phyloP scores from a whole-genome alignment of 2,113 vertebrate species.

The Coturnix japonica region DNA sequence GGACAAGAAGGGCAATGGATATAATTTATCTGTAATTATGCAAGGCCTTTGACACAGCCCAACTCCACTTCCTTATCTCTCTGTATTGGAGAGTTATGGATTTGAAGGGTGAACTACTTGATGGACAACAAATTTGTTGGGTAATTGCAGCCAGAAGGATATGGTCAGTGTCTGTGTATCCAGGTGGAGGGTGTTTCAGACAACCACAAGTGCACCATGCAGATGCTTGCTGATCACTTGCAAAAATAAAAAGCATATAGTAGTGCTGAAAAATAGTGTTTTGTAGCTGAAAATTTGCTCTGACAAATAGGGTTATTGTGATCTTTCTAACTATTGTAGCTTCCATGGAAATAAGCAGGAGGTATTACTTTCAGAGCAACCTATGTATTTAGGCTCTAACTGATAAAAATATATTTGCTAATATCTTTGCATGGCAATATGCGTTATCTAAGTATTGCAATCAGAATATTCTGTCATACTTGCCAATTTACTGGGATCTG shows the following conservation, averaged over 20 bases:
- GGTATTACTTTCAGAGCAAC: no score
- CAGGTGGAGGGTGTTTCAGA: no score
- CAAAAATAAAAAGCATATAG: no score
- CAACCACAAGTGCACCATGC: no score
- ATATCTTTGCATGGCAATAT: not conserved
- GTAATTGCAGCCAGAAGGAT: not conserved
- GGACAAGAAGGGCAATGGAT: not conserved
- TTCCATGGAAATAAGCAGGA: no score
- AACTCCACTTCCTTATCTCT: not conserved
- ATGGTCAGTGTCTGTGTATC: no score
- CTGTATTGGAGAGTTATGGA: not conserved
- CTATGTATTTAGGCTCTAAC: not conserved
- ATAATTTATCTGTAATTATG: not conserved
- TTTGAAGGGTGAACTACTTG: no score
- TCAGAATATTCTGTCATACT: not conserved
- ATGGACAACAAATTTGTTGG: not conserved
- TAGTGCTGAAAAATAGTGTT: no score
- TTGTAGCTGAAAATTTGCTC: no score
- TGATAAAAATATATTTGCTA: not conserved
- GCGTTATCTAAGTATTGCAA: not conserved
- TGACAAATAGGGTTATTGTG: no score
- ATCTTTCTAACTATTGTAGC: no score
- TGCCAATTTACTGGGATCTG: not conserved
- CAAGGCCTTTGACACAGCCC: not conserved
- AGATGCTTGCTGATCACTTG: no score